Conservation (phyloP, 2,113 vertebrate species). For the Poeciliopsis occidentalis region DNA sequence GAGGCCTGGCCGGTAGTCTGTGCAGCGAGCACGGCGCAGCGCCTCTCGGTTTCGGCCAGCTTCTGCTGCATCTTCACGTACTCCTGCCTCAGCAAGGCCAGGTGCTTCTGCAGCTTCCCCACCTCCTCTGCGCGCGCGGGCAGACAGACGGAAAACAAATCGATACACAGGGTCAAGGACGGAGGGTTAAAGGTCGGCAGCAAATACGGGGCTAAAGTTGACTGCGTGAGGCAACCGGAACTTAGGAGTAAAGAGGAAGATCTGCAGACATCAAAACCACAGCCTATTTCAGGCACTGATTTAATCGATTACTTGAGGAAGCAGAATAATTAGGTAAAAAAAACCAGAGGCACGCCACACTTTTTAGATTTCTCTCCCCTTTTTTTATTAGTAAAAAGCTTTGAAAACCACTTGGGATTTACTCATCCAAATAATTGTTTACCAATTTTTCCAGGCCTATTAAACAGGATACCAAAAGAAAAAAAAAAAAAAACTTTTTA, state of each 20-base stretch:
- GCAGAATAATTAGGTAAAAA: no score
- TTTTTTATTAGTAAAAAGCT: no score
- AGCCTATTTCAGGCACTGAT: no score
- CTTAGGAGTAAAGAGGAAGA: not conserved
- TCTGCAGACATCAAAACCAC: not conserved
- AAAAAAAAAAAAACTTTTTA: no score
- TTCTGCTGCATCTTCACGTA: slow-evolving; percentile 99
- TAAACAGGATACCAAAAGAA: no score
- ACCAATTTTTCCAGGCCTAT: no score
- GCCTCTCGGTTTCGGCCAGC: slow-evolving; percentile 92
- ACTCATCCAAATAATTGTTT: not conserved
- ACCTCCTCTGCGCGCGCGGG: slow-evolving; percentile 88
- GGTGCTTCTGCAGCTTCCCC: slow-evolving; percentile 98
- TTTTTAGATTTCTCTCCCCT: no score
- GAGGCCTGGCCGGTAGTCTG: slow-evolving; percentile 82
- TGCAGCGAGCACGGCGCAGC: slow-evolving; percentile 87
- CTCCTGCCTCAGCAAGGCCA: slow-evolving; percentile 96
- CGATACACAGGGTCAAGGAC: slow-evolving; percentile 12
- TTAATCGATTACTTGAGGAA: no score
- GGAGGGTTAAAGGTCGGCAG: not conserved
- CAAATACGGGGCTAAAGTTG: not conserved
- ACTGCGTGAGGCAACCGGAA: not conserved
- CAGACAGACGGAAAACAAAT: slow-evolving; percentile 1
- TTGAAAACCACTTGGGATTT: not conserved
- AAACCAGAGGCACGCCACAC: no score